These are phyloP conservation scores for Bergia sp. DNA, from an alignment of 92 coral and sea anemone genomes.

Conservation along the genomic window DNA sequence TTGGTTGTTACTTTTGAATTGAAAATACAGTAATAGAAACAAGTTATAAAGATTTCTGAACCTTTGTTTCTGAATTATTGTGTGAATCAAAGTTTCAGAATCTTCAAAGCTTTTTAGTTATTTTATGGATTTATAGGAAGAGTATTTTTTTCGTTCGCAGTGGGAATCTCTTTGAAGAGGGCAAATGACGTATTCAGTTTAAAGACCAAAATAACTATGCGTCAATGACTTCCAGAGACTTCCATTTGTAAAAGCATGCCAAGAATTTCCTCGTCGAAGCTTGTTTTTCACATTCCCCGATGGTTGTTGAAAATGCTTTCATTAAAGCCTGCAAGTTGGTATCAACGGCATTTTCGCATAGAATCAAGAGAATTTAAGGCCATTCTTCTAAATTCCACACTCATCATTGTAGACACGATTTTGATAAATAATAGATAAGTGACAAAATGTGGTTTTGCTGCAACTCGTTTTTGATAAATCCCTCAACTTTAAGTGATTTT, in stretches of 20 bases:
- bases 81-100: background rate
- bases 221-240: background rate
- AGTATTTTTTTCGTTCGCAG: background rate
- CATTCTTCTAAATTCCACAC: background rate
- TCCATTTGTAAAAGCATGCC: background rate
- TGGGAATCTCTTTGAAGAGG: background rate
- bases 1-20: too few species aligned
- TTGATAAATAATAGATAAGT: conserved; percentile 27
- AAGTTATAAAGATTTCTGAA: too few species aligned
- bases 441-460: background rate
- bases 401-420: background rate
- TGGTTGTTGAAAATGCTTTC: background rate
- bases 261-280: background rate
- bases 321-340: background rate
- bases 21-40: too few species aligned
- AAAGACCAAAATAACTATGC: background rate
- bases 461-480: conserved; percentile 5
- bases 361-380: background rate
- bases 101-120: background rate
- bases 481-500: background rate
- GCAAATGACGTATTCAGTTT: background rate
- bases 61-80: background rate
- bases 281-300: background rate
- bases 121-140: background rate
- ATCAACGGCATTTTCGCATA: background rate